Percentiles rank a stretch among this genome's conserved stretches.
These are phyloP conservation scores for Horisme vitalbata DNA, from an alignment of 2,888 invertebrate genomes.

Conservation along the genomic window DNA sequence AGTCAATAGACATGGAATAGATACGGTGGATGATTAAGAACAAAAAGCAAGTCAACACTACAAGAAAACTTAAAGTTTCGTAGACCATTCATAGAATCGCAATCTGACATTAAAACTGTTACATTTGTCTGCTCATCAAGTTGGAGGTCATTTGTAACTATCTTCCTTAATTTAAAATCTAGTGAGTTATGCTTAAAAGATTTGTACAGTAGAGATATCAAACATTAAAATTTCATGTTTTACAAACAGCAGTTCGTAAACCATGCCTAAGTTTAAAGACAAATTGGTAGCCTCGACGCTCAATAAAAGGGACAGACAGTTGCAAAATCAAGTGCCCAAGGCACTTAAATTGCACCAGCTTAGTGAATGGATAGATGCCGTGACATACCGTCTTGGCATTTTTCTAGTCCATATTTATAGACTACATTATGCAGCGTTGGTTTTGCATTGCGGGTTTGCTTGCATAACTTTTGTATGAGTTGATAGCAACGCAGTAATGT, in stretches of 20 bases:
- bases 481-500: slow-evolving; percentile 35
- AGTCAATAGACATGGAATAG: no score
- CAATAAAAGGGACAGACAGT: slow-evolving; percentile 40
- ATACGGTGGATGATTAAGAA: no score
- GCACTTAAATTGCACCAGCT: slow-evolving; percentile 49
- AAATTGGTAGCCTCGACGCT: slow-evolving; percentile 31
- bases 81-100: no score
- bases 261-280: slow-evolving; percentile 12
- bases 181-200: no score
- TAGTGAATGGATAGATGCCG: slow-evolving; percentile 55
- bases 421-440: slow-evolving; percentile 9
- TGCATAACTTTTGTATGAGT: not conserved
- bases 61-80: no score
- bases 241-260: slow-evolving; percentile 7
- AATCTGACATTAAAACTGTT: slow-evolving; percentile 10
- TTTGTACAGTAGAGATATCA: no score
- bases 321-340: slow-evolving; percentile 54
- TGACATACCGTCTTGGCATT: slow-evolving; percentile 62
- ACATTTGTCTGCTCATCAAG: no score
- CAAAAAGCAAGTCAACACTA: no score
- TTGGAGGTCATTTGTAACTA: no score
- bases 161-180: no score
- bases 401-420: slow-evolving; percentile 44
- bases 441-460: slow-evolving; percentile 39
- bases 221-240: no score